phyloP scores from a whole-genome alignment of 2,113 vertebrate species.

The Psettodes erumei region DNA sequence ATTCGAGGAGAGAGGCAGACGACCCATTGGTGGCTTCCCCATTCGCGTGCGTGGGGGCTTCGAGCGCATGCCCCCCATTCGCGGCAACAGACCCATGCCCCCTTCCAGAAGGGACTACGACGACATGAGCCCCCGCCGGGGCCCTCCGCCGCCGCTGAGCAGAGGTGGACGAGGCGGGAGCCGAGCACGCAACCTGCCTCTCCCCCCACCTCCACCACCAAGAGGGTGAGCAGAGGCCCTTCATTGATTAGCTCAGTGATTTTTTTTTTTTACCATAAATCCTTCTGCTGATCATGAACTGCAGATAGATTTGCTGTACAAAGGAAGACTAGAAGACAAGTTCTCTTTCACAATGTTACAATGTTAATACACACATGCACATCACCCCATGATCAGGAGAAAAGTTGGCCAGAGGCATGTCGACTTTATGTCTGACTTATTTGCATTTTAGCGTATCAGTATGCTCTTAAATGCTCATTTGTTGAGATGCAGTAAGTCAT shows the following conservation, averaged over 20 bases:
- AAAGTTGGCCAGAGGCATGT: no score
- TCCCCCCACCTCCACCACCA: conserved; percentile 94
- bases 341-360: no score
- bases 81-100: conserved; percentile 89
- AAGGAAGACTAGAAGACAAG: no score
- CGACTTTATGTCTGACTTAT: no score
- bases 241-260: no score
- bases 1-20: conserved; percentile 93
- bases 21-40: conserved; percentile 92
- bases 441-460: no score
- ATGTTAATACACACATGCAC: no score
- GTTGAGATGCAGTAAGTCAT: not conserved
- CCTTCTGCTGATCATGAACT: no score
- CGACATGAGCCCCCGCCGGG: conserved; percentile 95
- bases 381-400: no score
- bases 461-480: no score
- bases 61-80: conserved; percentile 91
- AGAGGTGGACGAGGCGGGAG: conserved; percentile 91
- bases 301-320: no score
- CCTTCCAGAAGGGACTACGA: conserved; percentile 95
- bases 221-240: conserved; percentile 86
- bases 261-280: no score
- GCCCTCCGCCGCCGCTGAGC: conserved; percentile 88
- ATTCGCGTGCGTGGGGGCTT: conserved; percentile 93
- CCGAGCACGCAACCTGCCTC: conserved; percentile 93